phyloP scores from a whole-genome alignment of 2,797 vertebrate species.

The Pseudocheirus occidentalis region DNA sequence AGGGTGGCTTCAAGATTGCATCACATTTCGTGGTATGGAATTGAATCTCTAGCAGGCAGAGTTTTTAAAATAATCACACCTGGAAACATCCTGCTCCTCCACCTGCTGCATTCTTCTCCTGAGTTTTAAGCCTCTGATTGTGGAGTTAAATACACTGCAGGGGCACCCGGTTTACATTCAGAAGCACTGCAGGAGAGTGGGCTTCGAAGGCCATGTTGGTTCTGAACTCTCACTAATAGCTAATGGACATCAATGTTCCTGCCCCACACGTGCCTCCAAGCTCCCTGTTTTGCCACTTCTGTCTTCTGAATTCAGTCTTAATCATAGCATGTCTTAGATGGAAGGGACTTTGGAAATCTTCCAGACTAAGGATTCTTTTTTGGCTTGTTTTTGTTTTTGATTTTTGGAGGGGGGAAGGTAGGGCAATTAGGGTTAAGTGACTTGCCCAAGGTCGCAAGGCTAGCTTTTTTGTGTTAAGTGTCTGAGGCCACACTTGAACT shows the following conservation, averaged over 20 bases:
- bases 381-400: too few species aligned
- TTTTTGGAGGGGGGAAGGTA: too few species aligned
- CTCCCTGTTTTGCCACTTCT: not conserved
- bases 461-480: too few species aligned
- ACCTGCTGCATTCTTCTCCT: not conserved
- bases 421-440: too few species aligned
- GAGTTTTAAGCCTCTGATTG: constrained; percentile 24
- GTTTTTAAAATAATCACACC: not conserved
- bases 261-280: not conserved
- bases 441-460: too few species aligned
- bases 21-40: not conserved
- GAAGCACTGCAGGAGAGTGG: not conserved
- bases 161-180: not conserved
- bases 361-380: not conserved
- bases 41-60: constrained; percentile 20
- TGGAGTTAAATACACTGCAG: not conserved
- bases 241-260: not conserved
- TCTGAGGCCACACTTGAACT: too few species aligned
- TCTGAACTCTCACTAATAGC: not conserved
- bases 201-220: not conserved
- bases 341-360: not conserved
- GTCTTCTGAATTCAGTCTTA: not conserved
- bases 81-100: not conserved
- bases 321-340: not conserved
- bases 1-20: not conserved